A percentile compares a stretch with the other conserved stretches of the same genome.
phyloP scores from a whole-genome alignment of 2,888 invertebrate genomes.

The Chloromyia formosa region DNA sequence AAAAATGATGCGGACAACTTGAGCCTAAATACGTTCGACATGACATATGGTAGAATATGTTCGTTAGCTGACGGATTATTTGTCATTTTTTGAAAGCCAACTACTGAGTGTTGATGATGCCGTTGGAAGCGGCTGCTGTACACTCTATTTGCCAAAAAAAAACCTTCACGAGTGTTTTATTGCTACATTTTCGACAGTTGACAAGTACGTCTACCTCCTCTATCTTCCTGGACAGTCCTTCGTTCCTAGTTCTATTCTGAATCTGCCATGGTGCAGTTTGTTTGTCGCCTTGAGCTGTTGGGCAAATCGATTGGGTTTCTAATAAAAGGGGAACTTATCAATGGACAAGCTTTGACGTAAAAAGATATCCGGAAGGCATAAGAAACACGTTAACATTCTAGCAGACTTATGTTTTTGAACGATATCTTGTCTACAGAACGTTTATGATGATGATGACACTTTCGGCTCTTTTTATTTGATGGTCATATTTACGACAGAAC shows the following conservation, averaged over 20 bases:
- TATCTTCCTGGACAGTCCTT: neutral
- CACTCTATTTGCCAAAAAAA: too few relatives aligned
- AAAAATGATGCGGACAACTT: neutral
- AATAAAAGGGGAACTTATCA: neutral
- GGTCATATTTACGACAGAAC: neutral
- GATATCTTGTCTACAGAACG: constrained; percentile 3
- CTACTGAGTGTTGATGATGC: too few relatives aligned
- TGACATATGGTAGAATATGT: too few relatives aligned
- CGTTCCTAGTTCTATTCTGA: neutral
- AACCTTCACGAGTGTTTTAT: too few relatives aligned
- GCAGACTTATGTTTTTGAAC: neutral
- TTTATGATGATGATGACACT: neutral
- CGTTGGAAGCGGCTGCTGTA: too few relatives aligned
- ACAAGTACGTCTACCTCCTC: neutral
- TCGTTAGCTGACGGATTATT: neutral
- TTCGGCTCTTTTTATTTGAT: neutral
- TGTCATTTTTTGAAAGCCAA: neutral
- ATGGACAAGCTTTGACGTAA: neutral
- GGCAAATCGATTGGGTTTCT: constrained; percentile 26
- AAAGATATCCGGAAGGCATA: neutral
- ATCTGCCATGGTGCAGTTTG: too few relatives aligned
- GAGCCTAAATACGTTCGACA: too few relatives aligned
- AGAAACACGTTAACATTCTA: neutral
- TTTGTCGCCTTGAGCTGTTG: neutral
- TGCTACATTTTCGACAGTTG: too few relatives aligned